These are phyloP conservation scores for Pogonus chalceus DNA, from an alignment of 1,140 invertebrate species.

Conservation along the genomic window DNA sequence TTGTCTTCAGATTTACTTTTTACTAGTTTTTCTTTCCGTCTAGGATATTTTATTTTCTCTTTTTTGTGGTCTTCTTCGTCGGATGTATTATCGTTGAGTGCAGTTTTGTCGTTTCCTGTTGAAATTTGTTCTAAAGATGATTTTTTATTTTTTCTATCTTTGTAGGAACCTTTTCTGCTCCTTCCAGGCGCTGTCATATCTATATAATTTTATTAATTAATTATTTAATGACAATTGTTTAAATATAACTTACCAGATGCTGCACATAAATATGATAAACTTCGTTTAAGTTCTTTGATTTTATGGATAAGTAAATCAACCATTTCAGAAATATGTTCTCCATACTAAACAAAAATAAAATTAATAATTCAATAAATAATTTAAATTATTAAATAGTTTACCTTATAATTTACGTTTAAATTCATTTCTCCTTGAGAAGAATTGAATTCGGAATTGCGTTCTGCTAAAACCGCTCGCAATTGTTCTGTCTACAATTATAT, in stretches of 20 bases:
- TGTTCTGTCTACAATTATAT: conserved; percentile 31
- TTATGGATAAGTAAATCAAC: conserved; percentile 25
- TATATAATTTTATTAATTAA: background rate
- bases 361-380: background rate
- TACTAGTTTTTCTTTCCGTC: background rate
- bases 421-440: background rate
- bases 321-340: conserved; percentile 18
- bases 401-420: background rate
- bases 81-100: background rate
- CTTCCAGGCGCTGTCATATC: conserved; percentile 18
- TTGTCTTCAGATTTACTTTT: background rate
- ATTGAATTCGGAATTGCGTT: background rate
- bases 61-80: background rate
- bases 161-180: background rate
- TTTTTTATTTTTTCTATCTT: background rate
- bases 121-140: background rate
- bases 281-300: conserved; percentile 33
- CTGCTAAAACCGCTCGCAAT: conserved; percentile 20
- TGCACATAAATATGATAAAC: conserved; percentile 31
- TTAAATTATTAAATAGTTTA: too few relatives aligned
- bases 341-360: background rate
- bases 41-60: background rate
- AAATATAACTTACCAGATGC: conserved; percentile 26
- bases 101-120: background rate
- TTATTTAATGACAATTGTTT: background rate